phyloP scores from a whole-genome alignment of 2,113 vertebrate genomes.

The Toxotes jaculatrix region DNA sequence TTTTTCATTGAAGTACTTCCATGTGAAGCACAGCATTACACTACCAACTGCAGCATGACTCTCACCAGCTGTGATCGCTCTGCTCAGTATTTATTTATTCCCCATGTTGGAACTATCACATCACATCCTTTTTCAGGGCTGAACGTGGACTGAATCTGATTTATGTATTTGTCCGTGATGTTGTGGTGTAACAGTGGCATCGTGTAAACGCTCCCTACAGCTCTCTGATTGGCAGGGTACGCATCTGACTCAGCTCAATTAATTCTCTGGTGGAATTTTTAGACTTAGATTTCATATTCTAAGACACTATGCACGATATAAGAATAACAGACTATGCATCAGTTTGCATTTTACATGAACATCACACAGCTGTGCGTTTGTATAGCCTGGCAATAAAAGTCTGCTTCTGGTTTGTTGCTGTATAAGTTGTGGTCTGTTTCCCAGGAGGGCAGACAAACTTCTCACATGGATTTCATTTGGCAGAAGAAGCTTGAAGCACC shows the following conservation, averaged over 20 bases:
- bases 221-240: not conserved
- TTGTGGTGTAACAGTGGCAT: not conserved
- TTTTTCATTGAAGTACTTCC: not conserved
- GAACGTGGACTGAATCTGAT: not conserved
- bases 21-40: not conserved
- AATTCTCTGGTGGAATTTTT: not conserved
- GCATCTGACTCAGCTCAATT: slow-evolving; percentile 2
- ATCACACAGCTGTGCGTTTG: not conserved
- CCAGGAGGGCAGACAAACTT: slow-evolving; percentile 4
- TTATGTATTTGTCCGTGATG: not conserved
- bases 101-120: not conserved
- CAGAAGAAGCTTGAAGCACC: slow-evolving; percentile 5
- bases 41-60: not conserved
- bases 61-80: not conserved
- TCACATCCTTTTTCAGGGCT: not conserved
- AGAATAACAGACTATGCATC: not conserved
- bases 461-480: slow-evolving; percentile 7
- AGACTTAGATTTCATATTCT: not conserved
- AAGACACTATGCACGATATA: not conserved
- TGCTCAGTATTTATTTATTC: not conserved
- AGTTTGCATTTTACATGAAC: not conserved
- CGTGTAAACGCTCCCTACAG: not conserved
- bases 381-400: not conserved
- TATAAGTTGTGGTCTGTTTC: slow-evolving; percentile 10
- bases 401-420: not conserved